A percentile compares a stretch with the other conserved stretches of the same genome.
phyloP scores from a whole-genome alignment of 1,140 invertebrate genomes.

The Xylocopa sonorina region DNA sequence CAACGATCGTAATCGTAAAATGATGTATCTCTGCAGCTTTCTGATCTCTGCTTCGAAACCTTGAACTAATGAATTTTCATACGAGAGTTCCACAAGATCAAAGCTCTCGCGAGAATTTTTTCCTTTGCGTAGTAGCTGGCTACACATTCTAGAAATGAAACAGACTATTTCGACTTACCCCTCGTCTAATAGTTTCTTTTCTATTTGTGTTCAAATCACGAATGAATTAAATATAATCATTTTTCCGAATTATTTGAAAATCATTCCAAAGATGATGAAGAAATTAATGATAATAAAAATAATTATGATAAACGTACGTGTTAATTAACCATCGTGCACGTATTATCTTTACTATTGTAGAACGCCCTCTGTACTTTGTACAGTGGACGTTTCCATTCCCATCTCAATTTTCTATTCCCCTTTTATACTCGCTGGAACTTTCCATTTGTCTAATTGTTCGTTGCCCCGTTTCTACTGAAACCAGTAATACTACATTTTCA shows the following conservation, averaged over 20 bases:
- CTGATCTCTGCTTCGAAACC: not conserved
- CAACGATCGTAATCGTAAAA: no score
- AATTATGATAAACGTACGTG: no score
- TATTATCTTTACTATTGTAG: no score
- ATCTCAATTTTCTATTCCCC: not conserved
- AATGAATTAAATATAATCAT: no score
- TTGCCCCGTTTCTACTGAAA: not conserved
- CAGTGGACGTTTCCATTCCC: not conserved
- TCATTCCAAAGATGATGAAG: no score
- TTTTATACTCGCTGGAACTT: not conserved
- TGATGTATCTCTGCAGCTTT: no score
- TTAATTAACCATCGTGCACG: no score
- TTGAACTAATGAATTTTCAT: not conserved
- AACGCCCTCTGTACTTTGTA: no score
- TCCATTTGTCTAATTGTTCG: not conserved
- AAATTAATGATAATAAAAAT: no score
- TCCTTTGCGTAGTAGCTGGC: not conserved
- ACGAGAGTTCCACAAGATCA: not conserved
- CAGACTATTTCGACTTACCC: not conserved
- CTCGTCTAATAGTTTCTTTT: not conserved
- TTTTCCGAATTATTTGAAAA: no score
- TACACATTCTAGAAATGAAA: not conserved
- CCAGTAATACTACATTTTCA: not conserved
- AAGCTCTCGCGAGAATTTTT: not conserved
- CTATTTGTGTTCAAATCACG: not conserved